Percentiles rank a stretch among this genome's conserved stretches.
Evolutionary conservation across 53 echinoderm and acorn worm genomes (phyloP).

Genomic region (Mesocentrotus franciscanus): DNA sequence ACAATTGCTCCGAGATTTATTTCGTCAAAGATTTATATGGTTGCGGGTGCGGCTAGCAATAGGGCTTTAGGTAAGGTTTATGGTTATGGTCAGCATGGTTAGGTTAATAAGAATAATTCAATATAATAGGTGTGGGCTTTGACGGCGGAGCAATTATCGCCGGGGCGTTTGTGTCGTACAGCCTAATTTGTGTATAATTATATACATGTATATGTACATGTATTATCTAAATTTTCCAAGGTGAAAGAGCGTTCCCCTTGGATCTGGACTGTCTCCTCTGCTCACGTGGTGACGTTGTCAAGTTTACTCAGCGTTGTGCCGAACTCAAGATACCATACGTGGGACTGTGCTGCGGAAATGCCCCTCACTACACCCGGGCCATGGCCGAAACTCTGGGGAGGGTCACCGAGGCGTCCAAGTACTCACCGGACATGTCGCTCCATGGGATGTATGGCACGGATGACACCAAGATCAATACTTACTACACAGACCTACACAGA

Average conservation of each 20-base stretch:
- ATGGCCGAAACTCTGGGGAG: slow-evolving; percentile 89
- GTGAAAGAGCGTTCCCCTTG: slow-evolving; percentile 72
- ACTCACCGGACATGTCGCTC: slow-evolving; percentile 75
- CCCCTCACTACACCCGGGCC: slow-evolving; percentile 85
- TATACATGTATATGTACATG: too few relatives aligned
- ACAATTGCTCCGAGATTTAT: too few relatives aligned
- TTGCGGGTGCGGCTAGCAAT: too few relatives aligned
- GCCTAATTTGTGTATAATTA: slow-evolving; percentile 46
- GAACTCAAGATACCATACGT: slow-evolving; percentile 84
- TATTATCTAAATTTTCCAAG: slow-evolving; percentile 48
- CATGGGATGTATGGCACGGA: slow-evolving; percentile 75
- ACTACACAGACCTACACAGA: slow-evolving; percentile 73
- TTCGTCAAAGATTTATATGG: too few relatives aligned
- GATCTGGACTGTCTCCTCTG: slow-evolving; percentile 81
- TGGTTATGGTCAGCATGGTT: too few relatives aligned
- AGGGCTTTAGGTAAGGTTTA: too few relatives aligned
- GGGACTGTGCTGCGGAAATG: slow-evolving; percentile 93
- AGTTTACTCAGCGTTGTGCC: slow-evolving; percentile 79
- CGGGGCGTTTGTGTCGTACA: too few relatives aligned
- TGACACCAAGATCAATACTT: slow-evolving; percentile 6
- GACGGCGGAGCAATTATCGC: too few relatives aligned
- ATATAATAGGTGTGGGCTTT: too few relatives aligned
- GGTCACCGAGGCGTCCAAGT: slow-evolving; percentile 80
- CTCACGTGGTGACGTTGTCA: slow-evolving; percentile 72
- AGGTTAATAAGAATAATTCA: too few relatives aligned